Percentiles rank a stretch among this genome's conserved stretches.
Conservation (phyloP, 2,797 vertebrate species). For the Lagodon rhomboides region DNA sequence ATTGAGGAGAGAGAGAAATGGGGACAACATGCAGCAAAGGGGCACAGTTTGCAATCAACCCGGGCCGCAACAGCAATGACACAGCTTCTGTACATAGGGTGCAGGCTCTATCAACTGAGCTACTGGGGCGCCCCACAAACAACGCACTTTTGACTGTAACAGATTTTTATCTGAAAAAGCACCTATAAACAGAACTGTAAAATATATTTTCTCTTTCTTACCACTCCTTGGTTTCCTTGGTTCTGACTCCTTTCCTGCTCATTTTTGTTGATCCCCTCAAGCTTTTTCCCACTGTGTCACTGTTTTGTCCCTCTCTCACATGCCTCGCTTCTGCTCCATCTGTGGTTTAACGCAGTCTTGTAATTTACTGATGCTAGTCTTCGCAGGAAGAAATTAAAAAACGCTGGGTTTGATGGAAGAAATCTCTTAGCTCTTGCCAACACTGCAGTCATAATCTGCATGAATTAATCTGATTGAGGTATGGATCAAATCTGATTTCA, state of each 20-base stretch:
- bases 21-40: too few species aligned
- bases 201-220: not conserved
- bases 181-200: not conserved
- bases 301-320: not conserved
- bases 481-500: not conserved
- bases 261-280: not conserved
- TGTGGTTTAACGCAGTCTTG: not conserved
- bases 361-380: not conserved
- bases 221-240: fast-evolving
- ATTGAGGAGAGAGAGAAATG: too few species aligned
- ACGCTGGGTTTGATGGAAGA: not conserved
- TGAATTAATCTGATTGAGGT: too few species aligned
- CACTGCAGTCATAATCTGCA: not conserved
- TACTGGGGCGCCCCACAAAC: not conserved
- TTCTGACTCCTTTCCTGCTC: not conserved
- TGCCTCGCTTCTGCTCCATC: not conserved
- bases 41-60: not conserved
- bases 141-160: not conserved
- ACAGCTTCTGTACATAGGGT: not conserved
- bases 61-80: not conserved
- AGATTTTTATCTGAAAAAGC: not conserved
- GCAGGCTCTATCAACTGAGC: too few species aligned
- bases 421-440: not conserved
- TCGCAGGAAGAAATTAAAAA: not conserved
- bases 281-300: not conserved